A percentile compares a stretch with the other conserved stretches of the same genome.
phyloP scores from a whole-genome alignment of 2,888 invertebrate genomes.

The Drosophila atroscutellata region DNA sequence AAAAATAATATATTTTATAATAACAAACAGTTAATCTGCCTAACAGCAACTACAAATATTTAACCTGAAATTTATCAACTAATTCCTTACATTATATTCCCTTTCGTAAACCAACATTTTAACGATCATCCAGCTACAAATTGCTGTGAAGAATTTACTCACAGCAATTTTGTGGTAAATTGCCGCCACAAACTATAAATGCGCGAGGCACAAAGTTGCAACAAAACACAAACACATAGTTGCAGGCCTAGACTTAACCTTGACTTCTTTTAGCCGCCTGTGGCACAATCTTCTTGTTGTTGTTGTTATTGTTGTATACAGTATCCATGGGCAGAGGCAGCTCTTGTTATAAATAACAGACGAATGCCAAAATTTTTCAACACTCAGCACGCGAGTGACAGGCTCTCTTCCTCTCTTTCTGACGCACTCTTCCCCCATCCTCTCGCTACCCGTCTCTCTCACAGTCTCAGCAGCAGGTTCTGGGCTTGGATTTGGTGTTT shows the following conservation, averaged over 20 bases:
- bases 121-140: slow-evolving; percentile 12
- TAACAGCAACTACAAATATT: neutral
- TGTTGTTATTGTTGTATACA: slow-evolving; percentile 20
- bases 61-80: neutral
- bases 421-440: neutral
- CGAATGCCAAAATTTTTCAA: slow-evolving; percentile 73
- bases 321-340: slow-evolving; percentile 40
- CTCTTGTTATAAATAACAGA: slow-evolving; percentile 67
- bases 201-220: slow-evolving; percentile 58
- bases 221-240: slow-evolving; percentile 29
- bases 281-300: slow-evolving; percentile 17
- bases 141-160: slow-evolving; percentile 10
- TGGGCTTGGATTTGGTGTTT: slow-evolving; percentile 32
- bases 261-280: slow-evolving; percentile 48
- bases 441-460: neutral
- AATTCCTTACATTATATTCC: neutral
- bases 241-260: slow-evolving; percentile 59
- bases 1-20: neutral
- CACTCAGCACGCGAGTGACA: slow-evolving; percentile 69
- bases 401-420: slow-evolving; percentile 14
- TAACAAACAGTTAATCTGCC: neutral
- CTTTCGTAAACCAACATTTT: neutral
- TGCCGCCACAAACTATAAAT: slow-evolving; percentile 62
- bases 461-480: slow-evolving; percentile 39
- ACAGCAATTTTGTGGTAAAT: slow-evolving; percentile 46